These are phyloP conservation scores for Caradrina kadenii DNA, from an alignment of 2,888 invertebrate genomes.

Conservation along the genomic window DNA sequence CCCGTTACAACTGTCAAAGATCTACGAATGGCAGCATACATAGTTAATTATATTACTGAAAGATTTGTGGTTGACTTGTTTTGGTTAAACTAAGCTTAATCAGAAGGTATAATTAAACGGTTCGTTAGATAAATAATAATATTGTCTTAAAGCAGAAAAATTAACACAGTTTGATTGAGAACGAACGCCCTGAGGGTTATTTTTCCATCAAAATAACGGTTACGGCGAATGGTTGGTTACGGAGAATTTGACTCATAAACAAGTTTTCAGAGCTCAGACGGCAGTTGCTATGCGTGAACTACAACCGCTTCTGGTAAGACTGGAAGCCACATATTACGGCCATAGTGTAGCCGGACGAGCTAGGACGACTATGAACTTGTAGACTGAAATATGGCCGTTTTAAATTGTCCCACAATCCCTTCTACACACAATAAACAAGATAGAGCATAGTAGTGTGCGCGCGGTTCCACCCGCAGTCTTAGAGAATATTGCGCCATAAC, in stretches of 20 bases:
- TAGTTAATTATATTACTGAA: no score
- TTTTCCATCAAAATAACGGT: not conserved
- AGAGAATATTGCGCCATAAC: conserved; percentile 66
- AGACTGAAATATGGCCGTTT: conserved; percentile 40
- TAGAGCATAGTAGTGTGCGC: conserved; percentile 43
- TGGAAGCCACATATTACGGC: not conserved
- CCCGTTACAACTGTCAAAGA: no score
- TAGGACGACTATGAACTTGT: conserved; percentile 17
- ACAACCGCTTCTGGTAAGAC: not conserved
- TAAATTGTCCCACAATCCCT: conserved; percentile 51
- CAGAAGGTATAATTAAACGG: not conserved
- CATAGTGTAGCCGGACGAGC: not conserved
- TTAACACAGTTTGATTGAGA: not conserved
- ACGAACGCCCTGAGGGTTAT: not conserved
- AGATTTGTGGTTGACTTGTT: not conserved
- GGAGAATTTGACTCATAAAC: not conserved
- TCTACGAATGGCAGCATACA: no score
- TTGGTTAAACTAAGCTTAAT: not conserved
- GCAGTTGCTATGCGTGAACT: not conserved
- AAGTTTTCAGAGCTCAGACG: not conserved
- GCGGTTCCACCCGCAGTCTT: conserved; percentile 42
- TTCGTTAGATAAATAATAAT: not conserved
- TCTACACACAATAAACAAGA: conserved; percentile 54
- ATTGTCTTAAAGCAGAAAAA: not conserved
- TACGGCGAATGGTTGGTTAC: not conserved